Evolutionary conservation across 1,140 invertebrate species (phyloP), one percentile per base, ranked within the genome.

Genomic region (Leptestheria dahalacensis): DNA sequence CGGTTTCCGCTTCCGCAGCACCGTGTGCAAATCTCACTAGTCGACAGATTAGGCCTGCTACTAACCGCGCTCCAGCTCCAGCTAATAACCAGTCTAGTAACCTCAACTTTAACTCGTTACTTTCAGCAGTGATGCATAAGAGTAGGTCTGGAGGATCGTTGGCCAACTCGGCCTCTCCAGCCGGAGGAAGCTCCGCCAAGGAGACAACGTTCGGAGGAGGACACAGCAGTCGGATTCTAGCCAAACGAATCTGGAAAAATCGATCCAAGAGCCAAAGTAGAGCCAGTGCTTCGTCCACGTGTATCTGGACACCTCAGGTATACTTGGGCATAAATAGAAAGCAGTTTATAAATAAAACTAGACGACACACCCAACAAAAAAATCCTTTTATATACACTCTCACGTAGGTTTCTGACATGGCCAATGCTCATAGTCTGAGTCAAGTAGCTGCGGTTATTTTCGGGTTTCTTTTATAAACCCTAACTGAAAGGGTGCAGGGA

Each of bases 171-270:
- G 33, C 33, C 33, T 9, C 6, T 15, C 6, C 6, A 9, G 6
- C 33, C 6, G 33, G 6, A 15, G 33, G 33, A 9, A 41, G 33
- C 33, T 9, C 33, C 33, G n/a, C n/a, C n/a, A n/a, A n/a, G n/a
- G n/a, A n/a, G n/a, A n/a, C n/a, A n/a, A n/a, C n/a, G n/a, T n/a
- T n/a, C n/a, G 54, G 41, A 46, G 65, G 62, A 18, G 63, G 60
- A 56, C 66, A 66, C 58, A 65, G 64, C 18, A 79, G 77, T 64
- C 70, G 79, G 68, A 79, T 86, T 67, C 82, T 90, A 62, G 80
- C 85, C 64, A 85, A 85, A 73, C 85, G 85, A 71, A 83, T 90
- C 67, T 89, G 85, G 81, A 78, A 82, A 63, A 82, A 83, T 26
- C 74, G 86, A 59, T 86, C 83, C 61, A 87, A 88, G 69, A 85